These are phyloP conservation scores for Cyphotilapia sp. DNA, from an alignment of 2,113 vertebrate genomes.

Conservation along the genomic window DNA sequence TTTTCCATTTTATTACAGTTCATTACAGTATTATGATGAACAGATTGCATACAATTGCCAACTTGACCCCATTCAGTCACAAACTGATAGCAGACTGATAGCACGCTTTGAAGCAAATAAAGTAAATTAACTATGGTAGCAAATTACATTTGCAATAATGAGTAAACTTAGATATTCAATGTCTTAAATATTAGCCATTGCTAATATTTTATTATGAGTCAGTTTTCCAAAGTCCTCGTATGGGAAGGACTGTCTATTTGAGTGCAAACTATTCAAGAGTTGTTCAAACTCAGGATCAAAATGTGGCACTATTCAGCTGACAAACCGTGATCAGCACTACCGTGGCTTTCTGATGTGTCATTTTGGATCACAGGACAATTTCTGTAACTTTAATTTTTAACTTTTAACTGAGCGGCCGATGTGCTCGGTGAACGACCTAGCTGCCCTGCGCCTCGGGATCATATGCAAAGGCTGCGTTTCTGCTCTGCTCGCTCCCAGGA, in stretches of 20 bases:
- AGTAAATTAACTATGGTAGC: background rate
- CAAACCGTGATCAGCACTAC: background rate
- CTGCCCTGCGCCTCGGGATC: background rate
- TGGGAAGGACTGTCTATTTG: background rate
- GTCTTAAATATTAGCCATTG: background rate
- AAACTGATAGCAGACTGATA: background rate
- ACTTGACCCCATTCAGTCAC: background rate
- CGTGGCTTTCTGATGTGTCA: background rate
- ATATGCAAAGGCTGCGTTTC: background rate
- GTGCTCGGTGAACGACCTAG: background rate
- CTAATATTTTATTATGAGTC: background rate
- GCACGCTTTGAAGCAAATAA: background rate
- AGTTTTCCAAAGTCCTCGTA: background rate
- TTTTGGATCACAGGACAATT: background rate
- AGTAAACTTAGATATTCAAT: fast-evolving
- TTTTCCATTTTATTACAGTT: background rate
- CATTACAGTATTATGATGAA: background rate
- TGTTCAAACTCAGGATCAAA: background rate
- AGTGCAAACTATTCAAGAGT: background rate
- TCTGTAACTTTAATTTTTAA: background rate
- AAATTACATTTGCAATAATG: background rate
- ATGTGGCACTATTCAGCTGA: background rate
- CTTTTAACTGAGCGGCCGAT: background rate
- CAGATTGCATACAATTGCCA: background rate
- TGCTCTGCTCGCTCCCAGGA: background rate